Conservation (phyloP, 2,113 vertebrate species). For the Vulpes vulpes region DNA sequence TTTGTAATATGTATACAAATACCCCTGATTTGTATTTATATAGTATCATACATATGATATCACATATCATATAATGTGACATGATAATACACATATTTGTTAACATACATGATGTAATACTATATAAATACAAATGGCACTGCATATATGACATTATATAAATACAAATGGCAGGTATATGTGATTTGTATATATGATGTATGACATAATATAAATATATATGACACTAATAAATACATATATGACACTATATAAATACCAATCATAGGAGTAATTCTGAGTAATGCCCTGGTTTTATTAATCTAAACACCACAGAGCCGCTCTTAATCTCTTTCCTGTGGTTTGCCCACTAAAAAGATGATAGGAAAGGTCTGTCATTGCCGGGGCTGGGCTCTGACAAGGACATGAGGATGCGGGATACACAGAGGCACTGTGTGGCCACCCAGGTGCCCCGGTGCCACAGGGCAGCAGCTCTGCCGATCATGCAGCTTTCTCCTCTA, state of each 20-base stretch:
- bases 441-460: rapidly evolving
- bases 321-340: neutral
- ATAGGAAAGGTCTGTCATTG: neutral
- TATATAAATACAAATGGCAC: neutral
- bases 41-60: neutral
- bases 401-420: neutral
- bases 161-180: neutral
- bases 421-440: neutral
- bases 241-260: neutral
- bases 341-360: neutral
- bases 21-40: constrained; percentile 22
- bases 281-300: neutral
- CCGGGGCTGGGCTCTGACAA: neutral
- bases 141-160: neutral
- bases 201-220: neutral
- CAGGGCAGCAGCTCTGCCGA: neutral
- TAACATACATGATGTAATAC: neutral
- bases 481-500: rapidly evolving
- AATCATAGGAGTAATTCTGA: constrained; percentile 21
- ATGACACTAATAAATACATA: neutral
- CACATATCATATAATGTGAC: neutral
- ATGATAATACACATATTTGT: neutral
- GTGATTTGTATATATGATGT: neutral
- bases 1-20: neutral
- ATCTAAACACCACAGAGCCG: neutral